Evolutionary conservation across 2,888 invertebrate species (phyloP).

Genomic region (Chymomyza fuscimana): DNA sequence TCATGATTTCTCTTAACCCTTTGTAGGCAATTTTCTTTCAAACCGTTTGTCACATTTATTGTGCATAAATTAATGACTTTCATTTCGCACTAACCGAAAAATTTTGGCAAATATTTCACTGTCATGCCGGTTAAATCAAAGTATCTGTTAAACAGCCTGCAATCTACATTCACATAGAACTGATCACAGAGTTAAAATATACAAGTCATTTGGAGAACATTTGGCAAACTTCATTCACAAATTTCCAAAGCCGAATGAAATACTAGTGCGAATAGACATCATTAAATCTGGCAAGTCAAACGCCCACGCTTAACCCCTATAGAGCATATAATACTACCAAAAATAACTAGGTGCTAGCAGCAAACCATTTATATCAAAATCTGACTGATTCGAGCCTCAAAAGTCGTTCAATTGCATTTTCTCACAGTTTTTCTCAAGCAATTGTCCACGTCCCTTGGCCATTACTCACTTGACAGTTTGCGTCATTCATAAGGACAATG

Average conservation of each 20-base stretch:
- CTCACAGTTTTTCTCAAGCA: slow-evolving; percentile 32
- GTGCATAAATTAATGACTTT: slow-evolving; percentile 48
- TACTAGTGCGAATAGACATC: slow-evolving; percentile 10
- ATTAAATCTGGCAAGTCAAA: slow-evolving; percentile 32
- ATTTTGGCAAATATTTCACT: slow-evolving; percentile 33
- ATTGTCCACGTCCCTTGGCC: slow-evolving; percentile 61
- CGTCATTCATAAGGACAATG: slow-evolving; percentile 69
- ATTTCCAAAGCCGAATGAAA: slow-evolving; percentile 18
- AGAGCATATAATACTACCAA: slow-evolving; percentile 3
- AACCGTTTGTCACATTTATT: slow-evolving; percentile 8
- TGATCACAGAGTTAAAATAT: slow-evolving; percentile 60
- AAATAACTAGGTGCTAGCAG: slow-evolving; percentile 20
- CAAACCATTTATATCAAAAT: slow-evolving; percentile 22
- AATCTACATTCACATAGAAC: slow-evolving; percentile 38
- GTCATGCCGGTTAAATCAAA: slow-evolving; percentile 64
- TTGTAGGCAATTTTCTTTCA: slow-evolving; percentile 4
- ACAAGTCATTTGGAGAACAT: slow-evolving; percentile 60
- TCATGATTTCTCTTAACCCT: slow-evolving; percentile 1
- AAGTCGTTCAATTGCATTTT: slow-evolving; percentile 32
- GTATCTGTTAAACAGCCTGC: slow-evolving; percentile 18
- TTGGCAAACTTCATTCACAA: slow-evolving; percentile 48
- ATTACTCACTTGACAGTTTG: slow-evolving; percentile 70
- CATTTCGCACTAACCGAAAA: slow-evolving; percentile 51
- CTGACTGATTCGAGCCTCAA: slow-evolving; percentile 1
- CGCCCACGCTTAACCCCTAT: slow-evolving; percentile 11